Base-by-base conservation (phyloP, 1,140 invertebrate genomes). In the Acromyrmex charruanus region DNA sequence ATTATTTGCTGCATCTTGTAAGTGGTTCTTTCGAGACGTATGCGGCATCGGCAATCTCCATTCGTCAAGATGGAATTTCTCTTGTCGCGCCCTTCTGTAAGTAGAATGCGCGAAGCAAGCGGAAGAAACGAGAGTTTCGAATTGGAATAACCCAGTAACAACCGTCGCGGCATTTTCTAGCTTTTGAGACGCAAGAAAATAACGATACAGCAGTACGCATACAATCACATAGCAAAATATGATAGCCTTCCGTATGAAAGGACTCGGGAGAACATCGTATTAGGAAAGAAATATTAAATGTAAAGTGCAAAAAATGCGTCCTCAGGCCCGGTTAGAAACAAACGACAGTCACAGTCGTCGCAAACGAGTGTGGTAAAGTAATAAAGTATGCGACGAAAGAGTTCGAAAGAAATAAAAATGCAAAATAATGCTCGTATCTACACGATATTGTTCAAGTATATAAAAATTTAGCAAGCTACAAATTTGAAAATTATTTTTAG, bases 151-250 rank as follows among this genome's bases (percentile, higher is more conserved):
- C 75, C 55, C 87, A 51, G 74, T 89, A 89, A 89, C 88, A 85
- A 80, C 49, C 59, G 59, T 77, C 74, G 84, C 51, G 63, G 68
- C 12, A 66, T 90, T 89, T 77, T 87, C 75, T 82, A 72, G 63
- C 85, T 90, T 87, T 89, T 55, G 58, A 58, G 44, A 55, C 21
- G 58, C 55, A 31, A 77, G 88, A 85, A 91, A 93, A 92, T 92
- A 90, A 92, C 86, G 92, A 89, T 90, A 63, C 72, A 69, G 2
- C 9, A 44, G 10, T 44, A 44, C 39, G 9, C 10, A 44, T 44
- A 75, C 77, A 89, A 90, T 90, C 59, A 68, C 53, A 31, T 18
- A 25, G 21, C 59, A 18, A 85, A 39, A 65, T 66, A 77, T 66
- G 49, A 21, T 21, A 35, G 59, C 28, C 7, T 25, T 72, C 44